Conservation (phyloP, 2,797 vertebrate species). For the Molossus alvarezi region DNA sequence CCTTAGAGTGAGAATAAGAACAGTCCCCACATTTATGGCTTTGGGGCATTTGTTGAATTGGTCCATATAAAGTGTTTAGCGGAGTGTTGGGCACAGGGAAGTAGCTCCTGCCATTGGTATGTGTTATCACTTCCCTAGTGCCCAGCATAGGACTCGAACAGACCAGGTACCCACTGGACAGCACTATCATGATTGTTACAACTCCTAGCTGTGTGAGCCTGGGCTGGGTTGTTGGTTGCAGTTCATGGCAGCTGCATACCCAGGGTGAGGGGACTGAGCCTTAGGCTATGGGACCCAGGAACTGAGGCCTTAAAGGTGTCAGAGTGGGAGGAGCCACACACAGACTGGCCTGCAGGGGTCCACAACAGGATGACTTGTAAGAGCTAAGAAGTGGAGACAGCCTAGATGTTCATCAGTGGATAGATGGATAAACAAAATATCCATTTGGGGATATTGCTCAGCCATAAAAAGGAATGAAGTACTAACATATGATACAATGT, state of each 20-base stretch:
- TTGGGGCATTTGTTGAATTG: neutral
- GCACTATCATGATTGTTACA: neutral
- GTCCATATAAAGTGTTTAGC: neutral
- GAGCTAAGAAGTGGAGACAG: too few relatives aligned
- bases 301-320: too few relatives aligned
- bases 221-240: accelerated
- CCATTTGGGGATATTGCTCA: neutral
- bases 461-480: neutral
- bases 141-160: accelerated
- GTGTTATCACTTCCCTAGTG: neutral
- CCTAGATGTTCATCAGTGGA: neutral
- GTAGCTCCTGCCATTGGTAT: neutral
- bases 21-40: neutral
- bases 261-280: neutral
- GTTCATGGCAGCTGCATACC: accelerated
- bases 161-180: neutral
- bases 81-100: neutral
- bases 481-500: accelerated
- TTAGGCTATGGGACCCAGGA: neutral
- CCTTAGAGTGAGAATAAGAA: neutral
- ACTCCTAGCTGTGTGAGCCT: neutral
- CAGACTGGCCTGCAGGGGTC: neutral
- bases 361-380: neutral
- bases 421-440: neutral
- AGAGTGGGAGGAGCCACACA: neutral